Conservation (phyloP, 1,140 invertebrate species). For the Anagrus nilaparvatae region DNA sequence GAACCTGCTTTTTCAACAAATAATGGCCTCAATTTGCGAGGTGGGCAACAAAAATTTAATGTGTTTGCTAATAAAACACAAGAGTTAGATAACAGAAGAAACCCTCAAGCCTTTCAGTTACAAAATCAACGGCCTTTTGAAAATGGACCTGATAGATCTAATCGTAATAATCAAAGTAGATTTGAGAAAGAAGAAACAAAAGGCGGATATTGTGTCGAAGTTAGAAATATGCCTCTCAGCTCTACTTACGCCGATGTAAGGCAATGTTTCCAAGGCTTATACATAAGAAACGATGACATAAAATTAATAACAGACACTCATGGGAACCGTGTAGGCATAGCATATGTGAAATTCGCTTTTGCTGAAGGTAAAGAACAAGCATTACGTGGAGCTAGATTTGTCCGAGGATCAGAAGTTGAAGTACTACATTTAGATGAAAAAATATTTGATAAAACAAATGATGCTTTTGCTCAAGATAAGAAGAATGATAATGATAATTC, state of each 20-base stretch:
- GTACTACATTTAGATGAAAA: slow-evolving; percentile 52
- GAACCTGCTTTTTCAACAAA: too few species aligned
- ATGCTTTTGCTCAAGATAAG: slow-evolving; percentile 45
- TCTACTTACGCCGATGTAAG: slow-evolving; percentile 69
- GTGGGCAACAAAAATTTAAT: too few species aligned
- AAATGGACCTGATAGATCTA: slow-evolving; percentile 15
- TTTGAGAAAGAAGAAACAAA: slow-evolving; percentile 19
- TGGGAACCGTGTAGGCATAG: slow-evolving; percentile 68
- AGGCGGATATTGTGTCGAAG: slow-evolving; percentile 52
- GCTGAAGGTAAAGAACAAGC: slow-evolving; percentile 59
- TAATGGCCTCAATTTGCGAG: too few species aligned
- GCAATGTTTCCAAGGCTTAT: slow-evolving; percentile 66
- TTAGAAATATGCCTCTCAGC: slow-evolving; percentile 55
- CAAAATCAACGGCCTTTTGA: slow-evolving; percentile 15
- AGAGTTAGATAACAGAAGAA: slow-evolving; percentile 47
- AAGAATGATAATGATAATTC: slow-evolving; percentile 28
- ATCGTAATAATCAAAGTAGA: too few species aligned
- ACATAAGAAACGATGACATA: slow-evolving; percentile 71
- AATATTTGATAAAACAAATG: slow-evolving; percentile 54
- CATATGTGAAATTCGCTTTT: slow-evolving; percentile 66
- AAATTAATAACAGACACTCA: slow-evolving; percentile 74
- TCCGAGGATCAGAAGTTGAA: slow-evolving; percentile 48
- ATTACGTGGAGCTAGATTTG: slow-evolving; percentile 39
- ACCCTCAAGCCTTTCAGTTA: slow-evolving; percentile 50
- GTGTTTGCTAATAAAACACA: slow-evolving; percentile 30